phyloP scores from a whole-genome alignment of 2,888 invertebrate genomes.

The Drosophila suboccidentalis region DNA sequence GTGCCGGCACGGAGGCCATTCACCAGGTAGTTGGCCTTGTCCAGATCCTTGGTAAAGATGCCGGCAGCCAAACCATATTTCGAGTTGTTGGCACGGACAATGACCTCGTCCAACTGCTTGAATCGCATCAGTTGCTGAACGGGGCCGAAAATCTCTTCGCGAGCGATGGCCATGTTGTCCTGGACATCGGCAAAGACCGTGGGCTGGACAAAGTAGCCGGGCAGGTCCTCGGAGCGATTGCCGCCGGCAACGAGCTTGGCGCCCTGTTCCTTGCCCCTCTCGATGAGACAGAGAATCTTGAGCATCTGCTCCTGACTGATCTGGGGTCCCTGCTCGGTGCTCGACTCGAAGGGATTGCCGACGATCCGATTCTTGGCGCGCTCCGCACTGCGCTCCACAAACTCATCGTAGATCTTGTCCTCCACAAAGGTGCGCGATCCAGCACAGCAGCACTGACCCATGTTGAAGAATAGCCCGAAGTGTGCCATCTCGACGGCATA shows the following conservation, averaged over 20 bases:
- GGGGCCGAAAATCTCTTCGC: constrained; percentile 97
- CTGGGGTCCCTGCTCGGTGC: constrained; percentile 96
- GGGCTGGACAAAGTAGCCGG: constrained; percentile 94
- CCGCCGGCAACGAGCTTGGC: constrained; percentile 94
- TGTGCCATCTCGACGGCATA: constrained; percentile 94
- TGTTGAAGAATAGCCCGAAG: constrained; percentile 95
- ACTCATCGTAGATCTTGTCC: constrained; percentile 95
- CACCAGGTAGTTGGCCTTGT: constrained; percentile 93
- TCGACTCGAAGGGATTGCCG: constrained; percentile 94
- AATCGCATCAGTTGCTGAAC: constrained; percentile 97
- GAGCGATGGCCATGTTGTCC: constrained; percentile 94
- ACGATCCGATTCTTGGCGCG: constrained; percentile 92
- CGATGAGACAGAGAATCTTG: constrained; percentile 93
- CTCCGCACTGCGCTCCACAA: constrained; percentile 92
- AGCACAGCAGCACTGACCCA: constrained; percentile 97
- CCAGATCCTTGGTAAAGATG: constrained; percentile 96
- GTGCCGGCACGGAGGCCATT: constrained; percentile 93
- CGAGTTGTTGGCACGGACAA: constrained; percentile 94
- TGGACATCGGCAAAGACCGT: constrained; percentile 95
- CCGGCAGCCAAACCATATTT: constrained; percentile 98
- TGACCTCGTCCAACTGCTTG: constrained; percentile 93
- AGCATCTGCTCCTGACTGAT: constrained; percentile 93
- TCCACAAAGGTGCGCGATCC: constrained; percentile 96
- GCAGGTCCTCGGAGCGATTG: constrained; percentile 87
- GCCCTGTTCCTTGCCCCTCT: constrained; percentile 93